Conservation (phyloP, 1,140 invertebrate genomes). For the Drosophila kanapiae region DNA sequence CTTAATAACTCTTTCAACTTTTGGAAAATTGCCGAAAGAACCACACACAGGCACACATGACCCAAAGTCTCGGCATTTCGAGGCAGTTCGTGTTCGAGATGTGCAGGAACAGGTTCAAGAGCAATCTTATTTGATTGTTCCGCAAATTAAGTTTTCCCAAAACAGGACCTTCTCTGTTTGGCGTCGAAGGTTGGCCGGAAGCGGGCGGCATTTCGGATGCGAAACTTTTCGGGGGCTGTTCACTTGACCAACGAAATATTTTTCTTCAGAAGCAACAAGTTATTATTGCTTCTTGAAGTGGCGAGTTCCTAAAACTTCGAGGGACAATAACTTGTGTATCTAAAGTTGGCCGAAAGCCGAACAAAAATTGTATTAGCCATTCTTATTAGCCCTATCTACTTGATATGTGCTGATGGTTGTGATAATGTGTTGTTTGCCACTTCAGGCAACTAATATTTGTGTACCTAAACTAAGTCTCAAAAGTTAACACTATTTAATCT, state of each 20-base stretch:
- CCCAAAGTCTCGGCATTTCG: constrained; percentile 23
- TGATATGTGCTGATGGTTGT: not conserved
- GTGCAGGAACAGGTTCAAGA: constrained; percentile 37
- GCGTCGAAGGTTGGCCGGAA: not conserved
- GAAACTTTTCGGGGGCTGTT: not conserved
- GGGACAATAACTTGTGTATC: not conserved
- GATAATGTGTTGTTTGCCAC: not conserved
- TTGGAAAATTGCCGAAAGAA: not conserved
- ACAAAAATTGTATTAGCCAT: not conserved
- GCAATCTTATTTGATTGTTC: constrained; percentile 67
- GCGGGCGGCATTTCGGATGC: not conserved
- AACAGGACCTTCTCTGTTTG: constrained; percentile 34
- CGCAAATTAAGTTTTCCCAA: constrained; percentile 61
- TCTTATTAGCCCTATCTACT: not conserved
- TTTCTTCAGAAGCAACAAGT: constrained; percentile 17
- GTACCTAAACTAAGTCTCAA: not conserved
- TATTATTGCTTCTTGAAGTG: constrained; percentile 7
- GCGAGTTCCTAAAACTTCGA: not conserved
- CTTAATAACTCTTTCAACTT: constrained; percentile 68
- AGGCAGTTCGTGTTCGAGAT: constrained; percentile 41
- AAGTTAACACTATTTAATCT: no score
- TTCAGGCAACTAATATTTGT: not conserved
- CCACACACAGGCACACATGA: constrained; percentile 16
- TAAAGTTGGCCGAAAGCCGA: not conserved
- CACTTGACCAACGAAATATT: not conserved